Conservation (phyloP, 2,113 vertebrate genomes). For the Cairina moschata region DNA sequence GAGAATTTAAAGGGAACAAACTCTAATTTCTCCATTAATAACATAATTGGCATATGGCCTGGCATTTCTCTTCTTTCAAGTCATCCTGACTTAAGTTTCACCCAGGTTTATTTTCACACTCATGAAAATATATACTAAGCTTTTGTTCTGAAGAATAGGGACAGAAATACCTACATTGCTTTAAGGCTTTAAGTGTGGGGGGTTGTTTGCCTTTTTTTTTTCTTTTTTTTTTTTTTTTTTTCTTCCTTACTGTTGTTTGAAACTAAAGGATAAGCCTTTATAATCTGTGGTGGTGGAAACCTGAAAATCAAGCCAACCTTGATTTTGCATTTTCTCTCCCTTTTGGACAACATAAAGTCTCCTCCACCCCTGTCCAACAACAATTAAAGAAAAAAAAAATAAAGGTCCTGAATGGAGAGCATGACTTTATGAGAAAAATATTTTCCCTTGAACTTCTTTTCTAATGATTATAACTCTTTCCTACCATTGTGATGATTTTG, state of each 20-base stretch:
- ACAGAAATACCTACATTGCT: background rate
- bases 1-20: slow-evolving; percentile 28
- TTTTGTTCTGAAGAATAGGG: background rate
- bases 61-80: background rate
- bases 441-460: background rate
- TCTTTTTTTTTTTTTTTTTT: background rate
- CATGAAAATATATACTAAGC: background rate
- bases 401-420: background rate
- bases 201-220: background rate
- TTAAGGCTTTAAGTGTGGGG: background rate
- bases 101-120: background rate
- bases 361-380: background rate
- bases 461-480: background rate
- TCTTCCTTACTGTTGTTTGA: background rate
- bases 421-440: background rate
- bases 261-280: background rate
- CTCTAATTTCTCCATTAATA: background rate
- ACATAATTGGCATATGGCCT: background rate
- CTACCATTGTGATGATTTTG: background rate
- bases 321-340: background rate
- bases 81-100: background rate
- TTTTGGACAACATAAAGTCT: background rate
- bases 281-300: background rate
- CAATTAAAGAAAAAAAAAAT: background rate
- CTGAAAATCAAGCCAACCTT: background rate